These are phyloP conservation scores for Macaria liturata DNA, from an alignment of 2,888 invertebrate species.

Conservation along the genomic window DNA sequence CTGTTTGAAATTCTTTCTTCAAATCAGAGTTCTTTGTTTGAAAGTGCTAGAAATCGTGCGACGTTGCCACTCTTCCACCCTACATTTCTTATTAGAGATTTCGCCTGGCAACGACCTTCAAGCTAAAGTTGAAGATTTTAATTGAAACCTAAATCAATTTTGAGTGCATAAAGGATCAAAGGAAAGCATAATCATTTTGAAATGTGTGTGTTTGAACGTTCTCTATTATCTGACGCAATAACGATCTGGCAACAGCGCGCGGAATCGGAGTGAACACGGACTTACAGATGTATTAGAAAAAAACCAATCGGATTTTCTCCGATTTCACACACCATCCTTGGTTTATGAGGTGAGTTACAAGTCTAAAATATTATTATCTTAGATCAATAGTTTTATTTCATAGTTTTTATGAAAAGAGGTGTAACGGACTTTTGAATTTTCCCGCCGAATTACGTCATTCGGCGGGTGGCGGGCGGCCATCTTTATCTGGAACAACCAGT, in stretches of 20 bases:
- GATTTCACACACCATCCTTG: constrained; percentile 47
- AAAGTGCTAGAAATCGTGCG: constrained; percentile 52
- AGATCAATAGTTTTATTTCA: neutral
- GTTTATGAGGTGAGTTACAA: constrained; percentile 70
- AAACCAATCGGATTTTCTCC: constrained; percentile 51
- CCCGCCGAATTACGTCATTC: constrained; percentile 78
- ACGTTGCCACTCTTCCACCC: constrained; percentile 70
- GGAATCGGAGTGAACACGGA: constrained; percentile 63
- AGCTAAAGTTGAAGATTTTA: constrained; percentile 17
- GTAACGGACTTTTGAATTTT: constrained; percentile 65
- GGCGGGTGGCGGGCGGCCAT: constrained; percentile 55
- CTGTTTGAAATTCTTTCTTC: constrained; percentile 12
- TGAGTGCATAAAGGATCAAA: constrained; percentile 44
- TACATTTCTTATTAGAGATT: constrained; percentile 43
- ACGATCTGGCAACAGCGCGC: constrained; percentile 78
- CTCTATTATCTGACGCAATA: constrained; percentile 78
- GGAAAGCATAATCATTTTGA: constrained; percentile 70
- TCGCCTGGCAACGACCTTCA: constrained; percentile 15
- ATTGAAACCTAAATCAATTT: constrained; percentile 31
- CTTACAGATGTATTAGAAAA: constrained; percentile 66
- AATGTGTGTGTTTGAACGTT: constrained; percentile 73
- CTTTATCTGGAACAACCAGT: constrained; percentile 67
- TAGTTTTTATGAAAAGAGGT: constrained; percentile 35
- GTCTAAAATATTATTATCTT: constrained; percentile 5
- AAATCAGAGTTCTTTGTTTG: constrained; percentile 57